Base-by-base conservation (phyloP, 2,113 vertebrate species). In the Peromyscus maniculatus region DNA sequence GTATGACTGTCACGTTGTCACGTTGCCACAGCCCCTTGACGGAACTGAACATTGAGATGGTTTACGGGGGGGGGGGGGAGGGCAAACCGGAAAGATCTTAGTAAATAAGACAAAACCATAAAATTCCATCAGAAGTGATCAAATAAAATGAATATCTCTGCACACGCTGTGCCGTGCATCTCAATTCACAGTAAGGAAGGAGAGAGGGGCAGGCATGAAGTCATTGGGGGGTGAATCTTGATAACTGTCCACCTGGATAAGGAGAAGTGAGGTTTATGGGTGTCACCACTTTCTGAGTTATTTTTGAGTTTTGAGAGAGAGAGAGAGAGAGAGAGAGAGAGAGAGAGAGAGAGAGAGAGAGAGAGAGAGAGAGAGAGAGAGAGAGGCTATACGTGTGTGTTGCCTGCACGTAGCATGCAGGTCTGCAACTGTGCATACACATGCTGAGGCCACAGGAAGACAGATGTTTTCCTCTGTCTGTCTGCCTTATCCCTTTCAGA, bases 271-370 rank as follows among this genome's bases (percentile, higher is more conserved):
- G 57, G 64, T 22, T 92, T 57, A 39, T 12, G 46, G 9, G 87
- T 57, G 12, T 31, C 28, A 64, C 49, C 57, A 43, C 89, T 97
- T 96, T 92, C 69, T 93, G 49, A 19, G 5, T 88, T 95, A 74
- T 91, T 87, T 94, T 1, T 71, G 80, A 64, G 24, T 84, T 64
- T 43, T 84, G 7, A 10, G 59, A 64, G 24, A 52, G 49, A 52
- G 7, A 52, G 49, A 52, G 49, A 52, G 49, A 52, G 49, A 52
- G 49, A 49, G 49, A 49, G 49, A 49, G 49, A 49, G 49, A 52
- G 49, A 52, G 49, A 49, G 46, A 49, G 46, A 49, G 46, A 49
- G 46, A 49, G 46, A 49, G 46, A 49, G 46, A 49, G 46, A 49
- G 46, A 49, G 46, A 5, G 46, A 49, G 46, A 31, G 59, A 31